Evolutionary conservation across 2,888 invertebrate species (phyloP), one percentile per base, ranked within the genome.

Genomic region (Tricholauxania praeusta): DNA sequence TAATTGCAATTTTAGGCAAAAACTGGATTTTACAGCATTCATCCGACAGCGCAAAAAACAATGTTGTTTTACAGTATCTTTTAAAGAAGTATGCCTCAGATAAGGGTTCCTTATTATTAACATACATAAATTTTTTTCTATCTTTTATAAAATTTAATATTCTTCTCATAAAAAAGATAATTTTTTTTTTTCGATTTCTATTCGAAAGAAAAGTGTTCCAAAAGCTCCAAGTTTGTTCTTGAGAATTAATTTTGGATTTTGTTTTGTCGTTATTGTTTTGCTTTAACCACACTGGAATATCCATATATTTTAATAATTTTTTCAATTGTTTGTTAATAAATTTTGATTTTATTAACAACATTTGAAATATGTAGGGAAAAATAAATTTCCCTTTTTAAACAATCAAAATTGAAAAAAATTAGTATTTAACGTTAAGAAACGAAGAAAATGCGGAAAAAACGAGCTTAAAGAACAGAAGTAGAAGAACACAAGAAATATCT

Each of bases 1-100:
- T 85, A 86, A 87, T 87, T 87, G 87, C 87, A 87, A 87, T 86
- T 87, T 84, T 84, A 91, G 91, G 96, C 78, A 99, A 99, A 89
- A 95, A 95, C 79, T 99, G 99, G 99, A 98, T 99, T 87, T 92
- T 99, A 84, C 94, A 95, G 84, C 93, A 97, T 89, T 95, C 96
- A 72, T 91, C 92, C 60, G 92, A 93, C 77, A 91, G 93, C 82
- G 92, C 93, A 82, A 93, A 96, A 81, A 94, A 96, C 85, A 92
- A 94, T 89, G 94, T 97, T 80, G 92, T 98, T 85, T 93, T 96
- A 60, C 93, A 95, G 87, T 96, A 96, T 89, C 91, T 98, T 79
- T 91, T 97, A 78, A 93, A 94, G 88, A 97, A 96, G 94, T 95
- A 89, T 85, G 87, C 85, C 85, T 83, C 85, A 84, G 83, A 84